Evolutionary conservation across 1,140 invertebrate genomes (phyloP), one percentile per base, ranked within the genome.

Genomic region (Drosophila parabipectinata): DNA sequence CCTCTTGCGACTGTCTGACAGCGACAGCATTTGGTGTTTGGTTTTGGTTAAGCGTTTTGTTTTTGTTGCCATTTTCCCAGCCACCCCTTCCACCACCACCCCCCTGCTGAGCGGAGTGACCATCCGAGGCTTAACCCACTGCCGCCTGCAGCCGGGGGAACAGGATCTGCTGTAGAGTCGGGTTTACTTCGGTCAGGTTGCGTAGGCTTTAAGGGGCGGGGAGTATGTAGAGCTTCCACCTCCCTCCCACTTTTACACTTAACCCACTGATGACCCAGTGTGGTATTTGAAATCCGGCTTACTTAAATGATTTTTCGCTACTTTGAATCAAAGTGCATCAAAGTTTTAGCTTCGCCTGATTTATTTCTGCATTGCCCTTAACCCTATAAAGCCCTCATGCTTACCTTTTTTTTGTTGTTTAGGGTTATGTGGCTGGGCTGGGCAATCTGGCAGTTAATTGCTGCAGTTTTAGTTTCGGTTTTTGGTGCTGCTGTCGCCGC

Each of bases 21-120:
- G 68, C 68, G 58, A 58, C 73, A 81, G 82, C 77, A 81, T 85
- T 85, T 85, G 81, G 81, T 87, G 81, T 85, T 84, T 85, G 69
- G 73, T 85, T 37, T 37, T 37, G 81, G 81, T 81, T 85, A 63
- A 66, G 60, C 56, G 67, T 66, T 85, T 73, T 80, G 81, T 85
- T 84, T 69, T 85, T 82, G 79, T 69, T 79, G 58, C 60, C 60
- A 63, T 18, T 66, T 30, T 21, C 21, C 21, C 21, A 21, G 21
- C 21, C 21, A 21, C 21, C 21, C 39, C 5, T n/a, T 7, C 9
- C 37, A 4, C 37, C 18, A 18, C 18, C 18, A 18, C 18, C 1
- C 37, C 37, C 37, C 37, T 24, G 7, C 21, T 7, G 7, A 4
- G 9, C 1, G 14, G 59, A 30, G 44, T 66, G 47, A 45, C 48